Evolutionary conservation across 2,113 vertebrate genomes (phyloP).

Genomic region (Trematomus loennbergii): DNA sequence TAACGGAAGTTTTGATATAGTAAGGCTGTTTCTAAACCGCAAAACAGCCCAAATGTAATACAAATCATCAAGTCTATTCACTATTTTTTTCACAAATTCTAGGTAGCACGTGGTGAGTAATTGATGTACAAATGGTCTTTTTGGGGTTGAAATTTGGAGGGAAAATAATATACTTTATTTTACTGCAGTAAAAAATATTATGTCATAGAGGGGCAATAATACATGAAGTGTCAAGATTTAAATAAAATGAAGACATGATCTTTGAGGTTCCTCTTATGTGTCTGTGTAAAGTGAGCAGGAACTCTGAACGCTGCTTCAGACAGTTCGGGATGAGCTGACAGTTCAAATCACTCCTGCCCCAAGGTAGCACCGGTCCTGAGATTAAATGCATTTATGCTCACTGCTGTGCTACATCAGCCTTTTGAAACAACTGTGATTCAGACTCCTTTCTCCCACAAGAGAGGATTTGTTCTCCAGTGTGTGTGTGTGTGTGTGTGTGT

Average conservation of each 20-base stretch:
- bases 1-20: too few species aligned
- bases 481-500: too few species aligned
- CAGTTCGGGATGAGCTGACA: slow-evolving; percentile 48
- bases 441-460: slow-evolving; percentile 34
- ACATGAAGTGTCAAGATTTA: slow-evolving; percentile 17
- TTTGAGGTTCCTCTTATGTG: slow-evolving; percentile 47
- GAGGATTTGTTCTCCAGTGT: neutral
- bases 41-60: too few species aligned
- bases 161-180: neutral
- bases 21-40: too few species aligned
- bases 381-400: slow-evolving; percentile 71
- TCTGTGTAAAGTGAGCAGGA: slow-evolving; percentile 24
- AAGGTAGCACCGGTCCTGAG: slow-evolving; percentile 64
- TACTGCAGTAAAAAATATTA: slow-evolving; percentile 26
- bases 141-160: too few species aligned
- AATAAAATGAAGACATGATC: slow-evolving; percentile 39
- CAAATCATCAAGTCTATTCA: too few species aligned
- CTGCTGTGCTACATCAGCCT: slow-evolving; percentile 63
- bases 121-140: too few species aligned
- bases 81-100: too few species aligned
- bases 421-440: slow-evolving; percentile 56
- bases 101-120: too few species aligned
- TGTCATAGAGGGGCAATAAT: slow-evolving; percentile 12
- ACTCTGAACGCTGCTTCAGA: slow-evolving; percentile 49
- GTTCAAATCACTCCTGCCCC: slow-evolving; percentile 54